phyloP scores from a whole-genome alignment of 2,113 vertebrate genomes.

The Terrapene triunguis region DNA sequence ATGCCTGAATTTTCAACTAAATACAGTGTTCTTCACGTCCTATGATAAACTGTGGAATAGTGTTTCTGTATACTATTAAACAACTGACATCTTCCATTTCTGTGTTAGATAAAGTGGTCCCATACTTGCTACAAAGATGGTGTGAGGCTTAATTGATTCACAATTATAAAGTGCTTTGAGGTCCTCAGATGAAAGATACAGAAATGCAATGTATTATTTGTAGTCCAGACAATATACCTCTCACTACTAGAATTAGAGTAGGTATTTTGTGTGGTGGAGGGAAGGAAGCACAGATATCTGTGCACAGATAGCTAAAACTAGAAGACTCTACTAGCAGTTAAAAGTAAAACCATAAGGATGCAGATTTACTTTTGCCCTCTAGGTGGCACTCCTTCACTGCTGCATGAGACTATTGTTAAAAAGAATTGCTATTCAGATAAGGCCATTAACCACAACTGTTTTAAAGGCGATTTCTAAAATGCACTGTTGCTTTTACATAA shows the following conservation, averaged over 20 bases:
- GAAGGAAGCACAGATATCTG: rapidly evolving
- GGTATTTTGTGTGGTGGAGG: not conserved
- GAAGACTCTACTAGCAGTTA: not conserved
- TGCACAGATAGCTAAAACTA: not conserved
- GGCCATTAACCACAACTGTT: rapidly evolving
- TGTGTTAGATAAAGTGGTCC: not conserved
- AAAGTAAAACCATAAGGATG: rapidly evolving
- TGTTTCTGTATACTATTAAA: rapidly evolving
- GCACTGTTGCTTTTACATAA: not conserved
- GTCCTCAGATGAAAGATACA: not conserved
- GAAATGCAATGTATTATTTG: not conserved
- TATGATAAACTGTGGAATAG: not conserved
- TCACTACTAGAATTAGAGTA: rapidly evolving
- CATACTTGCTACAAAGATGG: not conserved
- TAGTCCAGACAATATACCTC: rapidly evolving
- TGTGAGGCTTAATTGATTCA: not conserved
- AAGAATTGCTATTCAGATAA: not conserved
- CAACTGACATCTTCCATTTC: not conserved
- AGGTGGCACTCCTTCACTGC: slow-evolving; percentile 40
- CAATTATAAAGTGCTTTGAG: rapidly evolving
- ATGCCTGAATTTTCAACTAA: not conserved
- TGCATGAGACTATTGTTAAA: not conserved
- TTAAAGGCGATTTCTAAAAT: not conserved
- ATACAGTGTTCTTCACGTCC: not conserved
- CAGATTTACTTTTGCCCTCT: not conserved